Base-by-base conservation (phyloP, 2,888 invertebrate species). In the Synanthedon tipuliformis region DNA sequence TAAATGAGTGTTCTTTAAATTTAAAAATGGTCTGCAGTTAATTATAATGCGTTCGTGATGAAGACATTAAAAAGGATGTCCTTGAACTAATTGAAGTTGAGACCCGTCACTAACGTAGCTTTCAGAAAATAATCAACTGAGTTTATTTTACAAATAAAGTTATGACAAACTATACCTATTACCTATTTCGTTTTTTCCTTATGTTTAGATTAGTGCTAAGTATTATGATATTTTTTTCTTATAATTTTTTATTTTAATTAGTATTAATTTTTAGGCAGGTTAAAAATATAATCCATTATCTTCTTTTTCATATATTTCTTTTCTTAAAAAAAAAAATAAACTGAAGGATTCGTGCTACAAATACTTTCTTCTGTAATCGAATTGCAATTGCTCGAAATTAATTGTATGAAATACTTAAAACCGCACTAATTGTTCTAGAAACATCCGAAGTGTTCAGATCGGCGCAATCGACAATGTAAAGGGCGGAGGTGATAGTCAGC, bases 401-500 rank as follows among this genome's bases (percentile, higher is more conserved):
- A 23, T 23, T 23, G 23, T 23, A 23, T 53, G 58, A 61, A 59
- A 58, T 7, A 52, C 56, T 58, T 57, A 57, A 53, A 59, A 59
- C 60, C 56, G 12, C 57, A 59, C 62, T 61, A 64, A 62, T 63
- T 60, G 62, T 64, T 63, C 62, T 61, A 34, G 55, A 63, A 62
- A 57, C 62, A 34, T 34, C 34, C 57, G 62, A 69, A 66, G 69
- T 66, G 68, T 66, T 63, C 59, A 65, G 71, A 77, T 81, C 72
- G 66, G 68, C 75, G 76, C 76, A 73, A 68, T 65, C 64, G 51
- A 56, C 59, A 70, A 66, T 69, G 56, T 27, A 54, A 51, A 54
- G 54, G 83, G 75, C 82, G 76, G 75, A 82, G 85, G 85, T 83
- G 85, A 83, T 81, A 73, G 70, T 64, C 71, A 62, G 63, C 75